phyloP scores from a whole-genome alignment of 2,888 invertebrate genomes.

The Drosophila robusta region DNA sequence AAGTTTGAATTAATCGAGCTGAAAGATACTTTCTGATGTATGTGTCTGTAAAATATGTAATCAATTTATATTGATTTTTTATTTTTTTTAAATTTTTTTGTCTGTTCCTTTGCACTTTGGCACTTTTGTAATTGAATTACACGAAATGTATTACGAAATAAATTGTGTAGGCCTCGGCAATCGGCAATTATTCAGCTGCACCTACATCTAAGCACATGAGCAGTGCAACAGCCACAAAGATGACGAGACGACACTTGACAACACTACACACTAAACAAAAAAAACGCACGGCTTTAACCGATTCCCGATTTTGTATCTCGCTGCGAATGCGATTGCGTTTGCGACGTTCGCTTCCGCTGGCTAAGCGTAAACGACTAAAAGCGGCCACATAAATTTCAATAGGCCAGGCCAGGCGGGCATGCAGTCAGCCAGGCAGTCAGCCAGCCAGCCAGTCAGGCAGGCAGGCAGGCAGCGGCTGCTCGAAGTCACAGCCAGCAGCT shows the following conservation, averaged over 20 bases:
- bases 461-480: slow-evolving; percentile 33
- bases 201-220: slow-evolving; percentile 21
- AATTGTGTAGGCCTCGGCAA: slow-evolving; percentile 5
- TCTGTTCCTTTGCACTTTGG: slow-evolving; percentile 6
- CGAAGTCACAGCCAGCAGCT: slow-evolving; percentile 49
- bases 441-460: slow-evolving; percentile 30
- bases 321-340: slow-evolving; percentile 40
- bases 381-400: slow-evolving; percentile 83
- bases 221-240: slow-evolving; percentile 19
- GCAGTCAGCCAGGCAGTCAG: slow-evolving; percentile 27
- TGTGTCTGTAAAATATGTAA: background rate
- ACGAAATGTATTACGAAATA: slow-evolving; percentile 36
- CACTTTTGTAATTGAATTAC: background rate
- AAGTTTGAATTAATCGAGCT: background rate
- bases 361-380: slow-evolving; percentile 80
- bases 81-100: background rate
- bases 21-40: background rate
- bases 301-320: slow-evolving; percentile 33
- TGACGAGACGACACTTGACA: slow-evolving; percentile 25
- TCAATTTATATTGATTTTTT: background rate
- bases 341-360: slow-evolving; percentile 80
- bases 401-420: slow-evolving; percentile 60
- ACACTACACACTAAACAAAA: slow-evolving; percentile 15
- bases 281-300: slow-evolving; percentile 33
- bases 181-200: slow-evolving; percentile 38